A percentile compares a stretch with the other conserved stretches of the same genome.
These are phyloP conservation scores for Cyprinodon variegatus DNA, from an alignment of 2,113 vertebrate genomes.

Conservation along the genomic window DNA sequence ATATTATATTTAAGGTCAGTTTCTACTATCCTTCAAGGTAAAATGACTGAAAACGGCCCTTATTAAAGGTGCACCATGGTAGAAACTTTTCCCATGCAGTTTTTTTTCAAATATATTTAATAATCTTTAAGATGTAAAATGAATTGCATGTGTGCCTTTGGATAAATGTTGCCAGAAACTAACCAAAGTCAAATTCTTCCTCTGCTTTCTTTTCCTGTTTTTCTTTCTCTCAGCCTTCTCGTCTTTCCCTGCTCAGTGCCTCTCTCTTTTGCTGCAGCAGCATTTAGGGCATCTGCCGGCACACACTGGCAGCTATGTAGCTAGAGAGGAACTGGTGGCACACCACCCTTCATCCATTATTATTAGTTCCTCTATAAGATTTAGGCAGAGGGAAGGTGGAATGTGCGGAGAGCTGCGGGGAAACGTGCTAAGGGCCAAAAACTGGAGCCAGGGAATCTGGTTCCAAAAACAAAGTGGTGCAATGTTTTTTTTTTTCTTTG, in stretches of 20 bases:
- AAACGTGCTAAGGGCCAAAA: slow-evolving; percentile 40
- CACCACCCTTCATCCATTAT: slow-evolving; percentile 57
- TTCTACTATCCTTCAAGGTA: background rate
- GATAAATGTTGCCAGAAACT: slow-evolving; percentile 38
- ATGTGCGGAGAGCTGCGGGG: slow-evolving; percentile 35
- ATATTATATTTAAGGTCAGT: slow-evolving; percentile 10
- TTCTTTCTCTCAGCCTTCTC: slow-evolving; percentile 30
- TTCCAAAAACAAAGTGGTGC: slow-evolving; percentile 71
- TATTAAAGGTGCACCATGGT: background rate
- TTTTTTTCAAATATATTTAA: slow-evolving; percentile 50
- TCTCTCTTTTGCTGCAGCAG: slow-evolving; percentile 17
- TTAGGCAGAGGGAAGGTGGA: slow-evolving; percentile 43
- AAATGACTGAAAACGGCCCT: slow-evolving; percentile 2
- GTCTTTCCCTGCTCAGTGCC: slow-evolving; percentile 17
- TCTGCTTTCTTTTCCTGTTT: slow-evolving; percentile 41
- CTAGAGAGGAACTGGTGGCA: slow-evolving; percentile 46
- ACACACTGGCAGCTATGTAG: slow-evolving; percentile 37
- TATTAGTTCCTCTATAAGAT: slow-evolving; percentile 43
- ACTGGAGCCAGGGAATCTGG: slow-evolving; percentile 54
- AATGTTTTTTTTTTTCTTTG: slow-evolving; percentile 54
- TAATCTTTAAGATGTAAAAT: slow-evolving; percentile 49
- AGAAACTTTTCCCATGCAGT: slow-evolving; percentile 36
- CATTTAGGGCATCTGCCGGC: slow-evolving; percentile 52
- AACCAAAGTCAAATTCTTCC: slow-evolving; percentile 52
- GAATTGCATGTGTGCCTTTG: slow-evolving; percentile 49